These are phyloP conservation scores for Drosophila anceps DNA, from an alignment of 2,888 invertebrate species.

Conservation along the genomic window DNA sequence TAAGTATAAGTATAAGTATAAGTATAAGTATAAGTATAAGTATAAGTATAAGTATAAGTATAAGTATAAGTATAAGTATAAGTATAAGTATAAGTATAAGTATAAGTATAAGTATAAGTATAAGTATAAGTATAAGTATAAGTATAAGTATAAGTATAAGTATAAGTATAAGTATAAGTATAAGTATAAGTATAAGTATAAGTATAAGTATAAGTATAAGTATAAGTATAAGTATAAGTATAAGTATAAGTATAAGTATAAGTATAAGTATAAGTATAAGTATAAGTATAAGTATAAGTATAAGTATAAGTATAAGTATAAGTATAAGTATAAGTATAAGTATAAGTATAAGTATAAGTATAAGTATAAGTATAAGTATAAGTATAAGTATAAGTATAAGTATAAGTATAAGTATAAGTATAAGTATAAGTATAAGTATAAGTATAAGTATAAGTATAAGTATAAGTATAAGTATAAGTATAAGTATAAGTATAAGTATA, in stretches of 20 bases:
- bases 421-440: constrained; percentile 14
- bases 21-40: constrained; percentile 10
- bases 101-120: constrained; percentile 13
- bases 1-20: constrained; percentile 11
- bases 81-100: constrained; percentile 14
- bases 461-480: constrained; percentile 16
- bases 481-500: constrained; percentile 16
- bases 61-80: constrained; percentile 11
- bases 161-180: constrained; percentile 15
- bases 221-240: constrained; percentile 9
- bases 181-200: constrained; percentile 14
- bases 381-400: constrained; percentile 11
- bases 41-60: constrained; percentile 11
- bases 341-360: constrained; percentile 11
- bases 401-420: constrained; percentile 14
- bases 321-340: constrained; percentile 5
- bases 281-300: constrained; percentile 16
- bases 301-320: constrained; percentile 14
- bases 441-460: constrained; percentile 12
- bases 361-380: constrained; percentile 11
- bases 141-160: constrained; percentile 13
- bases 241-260: constrained; percentile 14
- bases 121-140: constrained; percentile 12
- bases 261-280: constrained; percentile 10
- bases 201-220: constrained; percentile 15